A percentile compares a stretch with the other conserved stretches of the same genome.
Evolutionary conservation across 2,888 invertebrate species (phyloP).

Genomic region (Stenoptilia bipunctidactyla): DNA sequence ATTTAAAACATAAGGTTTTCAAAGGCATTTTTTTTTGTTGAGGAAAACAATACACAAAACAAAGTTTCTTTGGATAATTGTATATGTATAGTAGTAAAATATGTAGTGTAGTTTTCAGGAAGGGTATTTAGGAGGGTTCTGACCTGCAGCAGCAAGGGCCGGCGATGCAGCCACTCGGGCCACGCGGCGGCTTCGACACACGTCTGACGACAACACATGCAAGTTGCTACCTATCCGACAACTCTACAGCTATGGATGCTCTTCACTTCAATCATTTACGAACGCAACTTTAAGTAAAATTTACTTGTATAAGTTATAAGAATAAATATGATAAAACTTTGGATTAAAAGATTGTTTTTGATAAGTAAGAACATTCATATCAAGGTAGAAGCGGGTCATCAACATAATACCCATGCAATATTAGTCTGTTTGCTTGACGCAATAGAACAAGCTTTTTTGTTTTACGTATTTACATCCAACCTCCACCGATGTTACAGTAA

Average conservation of each 20-base stretch:
- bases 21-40: too few species aligned
- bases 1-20: too few species aligned
- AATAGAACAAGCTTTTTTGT: conserved; percentile 27
- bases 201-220: conserved; percentile 26
- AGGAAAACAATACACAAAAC: too few species aligned
- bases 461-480: conserved; percentile 26
- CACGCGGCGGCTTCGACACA: conserved; percentile 57
- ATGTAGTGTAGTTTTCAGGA: too few species aligned
- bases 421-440: conserved; percentile 47
- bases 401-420: conserved; percentile 59
- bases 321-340: not conserved
- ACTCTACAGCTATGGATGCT: not conserved
- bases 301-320: not conserved
- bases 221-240: conserved; percentile 10
- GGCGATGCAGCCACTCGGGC: conserved; percentile 74
- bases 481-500: conserved; percentile 54
- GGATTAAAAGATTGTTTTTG: too few species aligned
- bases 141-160: conserved; percentile 90
- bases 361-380: conserved; percentile 7
- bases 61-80: too few species aligned
- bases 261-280: not conserved
- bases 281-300: too few species aligned
- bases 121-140: too few species aligned
- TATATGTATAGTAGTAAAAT: too few species aligned
- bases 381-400: conserved; percentile 3